Conservation (phyloP, 2,797 vertebrate genomes). For the Leptoclinus maculatus region DNA sequence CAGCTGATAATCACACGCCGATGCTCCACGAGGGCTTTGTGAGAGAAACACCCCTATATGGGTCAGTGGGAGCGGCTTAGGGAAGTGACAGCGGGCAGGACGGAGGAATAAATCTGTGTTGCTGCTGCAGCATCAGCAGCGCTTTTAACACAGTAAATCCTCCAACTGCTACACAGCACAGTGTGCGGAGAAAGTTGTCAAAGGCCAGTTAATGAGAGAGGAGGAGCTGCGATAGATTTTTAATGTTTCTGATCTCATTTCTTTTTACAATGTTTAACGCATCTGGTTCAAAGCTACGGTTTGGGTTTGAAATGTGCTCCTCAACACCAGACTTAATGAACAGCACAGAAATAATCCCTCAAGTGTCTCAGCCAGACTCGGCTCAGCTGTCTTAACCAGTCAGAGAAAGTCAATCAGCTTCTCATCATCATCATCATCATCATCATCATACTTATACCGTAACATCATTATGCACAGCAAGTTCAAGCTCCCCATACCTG, state of each 20-base stretch:
- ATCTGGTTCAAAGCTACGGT: conserved; percentile 13
- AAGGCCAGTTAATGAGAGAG: conserved; percentile 8
- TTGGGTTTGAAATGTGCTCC: conserved; percentile 34
- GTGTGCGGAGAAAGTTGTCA: background rate
- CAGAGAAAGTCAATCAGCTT: conserved; percentile 33
- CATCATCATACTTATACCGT: background rate
- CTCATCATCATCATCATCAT: background rate
- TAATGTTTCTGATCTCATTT: background rate
- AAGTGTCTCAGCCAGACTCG: conserved; percentile 22
- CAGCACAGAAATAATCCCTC: conserved; percentile 49
- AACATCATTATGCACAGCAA: background rate
- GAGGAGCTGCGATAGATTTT: background rate
- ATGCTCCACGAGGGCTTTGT: conserved; percentile 48
- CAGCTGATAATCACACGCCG: conserved; percentile 69
- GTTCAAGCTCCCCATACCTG: background rate
- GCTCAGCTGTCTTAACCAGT: conserved; percentile 28
- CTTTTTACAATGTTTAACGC: background rate
- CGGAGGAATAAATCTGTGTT: conserved; percentile 54
- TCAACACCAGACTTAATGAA: conserved; percentile 20
- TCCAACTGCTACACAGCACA: background rate
- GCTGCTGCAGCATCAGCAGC: conserved; percentile 64
- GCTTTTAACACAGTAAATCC: conserved; percentile 30
- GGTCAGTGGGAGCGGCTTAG: conserved; percentile 76
- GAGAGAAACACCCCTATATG: conserved; percentile 66
- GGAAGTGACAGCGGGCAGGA: conserved; percentile 56